A percentile compares a stretch with the other conserved stretches of the same genome.
Conservation (phyloP, 2,888 invertebrate species). For the Ethmia dodecea region DNA sequence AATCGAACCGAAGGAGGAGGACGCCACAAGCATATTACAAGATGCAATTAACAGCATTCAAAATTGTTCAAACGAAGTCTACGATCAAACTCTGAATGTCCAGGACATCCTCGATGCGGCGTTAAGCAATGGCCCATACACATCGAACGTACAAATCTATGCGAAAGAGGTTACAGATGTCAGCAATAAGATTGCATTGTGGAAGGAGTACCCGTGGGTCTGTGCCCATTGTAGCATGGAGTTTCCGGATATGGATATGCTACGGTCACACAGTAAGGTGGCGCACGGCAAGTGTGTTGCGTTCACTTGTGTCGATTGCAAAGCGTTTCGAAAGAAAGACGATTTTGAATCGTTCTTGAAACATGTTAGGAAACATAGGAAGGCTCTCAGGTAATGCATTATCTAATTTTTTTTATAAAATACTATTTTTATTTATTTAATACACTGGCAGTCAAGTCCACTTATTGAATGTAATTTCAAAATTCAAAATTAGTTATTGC, state of each 20-base stretch:
- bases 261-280: conserved; percentile 78
- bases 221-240: conserved; percentile 59
- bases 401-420: too few species aligned
- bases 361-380: conserved; percentile 80
- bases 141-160: conserved; percentile 44
- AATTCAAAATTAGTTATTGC: too few species aligned
- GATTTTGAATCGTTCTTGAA: conserved; percentile 80
- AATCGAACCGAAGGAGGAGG: conserved; percentile 50
- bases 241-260: conserved; percentile 48
- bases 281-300: conserved; percentile 80
- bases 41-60: conserved; percentile 7
- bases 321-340: conserved; percentile 70
- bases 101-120: conserved; percentile 55
- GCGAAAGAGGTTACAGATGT: conserved; percentile 48
- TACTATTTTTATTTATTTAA: too few species aligned
- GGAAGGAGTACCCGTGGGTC: conserved; percentile 65
- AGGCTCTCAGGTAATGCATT: conserved; percentile 77
- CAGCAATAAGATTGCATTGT: conserved; percentile 38
- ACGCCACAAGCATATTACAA: conserved; percentile 3
- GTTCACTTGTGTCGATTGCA: conserved; percentile 82
- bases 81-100: conserved; percentile 38
- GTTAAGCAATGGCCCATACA: conserved; percentile 35
- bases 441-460: too few species aligned
- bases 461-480: too few species aligned
- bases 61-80: neutral